Evolutionary conservation across 1,140 invertebrate species (phyloP), one percentile per base, ranked within the genome.

Genomic region (Thaumatotibia leucotreta): DNA sequence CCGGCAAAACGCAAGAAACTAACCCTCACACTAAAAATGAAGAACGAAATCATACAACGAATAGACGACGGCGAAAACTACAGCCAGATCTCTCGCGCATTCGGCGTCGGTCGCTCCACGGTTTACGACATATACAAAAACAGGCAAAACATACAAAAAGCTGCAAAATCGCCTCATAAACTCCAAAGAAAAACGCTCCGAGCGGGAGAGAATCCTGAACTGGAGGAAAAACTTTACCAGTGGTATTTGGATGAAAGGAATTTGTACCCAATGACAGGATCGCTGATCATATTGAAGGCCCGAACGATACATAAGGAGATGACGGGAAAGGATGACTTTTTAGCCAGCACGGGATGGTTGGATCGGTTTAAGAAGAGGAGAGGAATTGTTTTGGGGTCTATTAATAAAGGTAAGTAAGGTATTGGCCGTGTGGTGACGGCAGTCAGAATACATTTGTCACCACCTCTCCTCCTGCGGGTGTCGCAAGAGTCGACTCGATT

Each of bases 321-420:
- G 52, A 58, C 52, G 0, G 52, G 52, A 0, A 58, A 14, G 1
- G 52, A 58, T 17, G 52, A 58, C 24, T 58, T 58, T 58, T 6
- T 27, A 24, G 52, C 52, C 23, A 58, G 52, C 11, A 14, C 27
- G 23, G 52, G 52, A 24, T 58, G 52, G 52, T 1, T 58, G 52
- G 52, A 58, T 58, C 23, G 52, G 52, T 58, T 58, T 58, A 58
- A 58, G 52, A 58, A 58, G 23, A 27, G 52, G 11, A n/a, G 24
- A 4, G 52, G 52, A 1, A 31, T 58, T 29, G 24, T 58, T 11
- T 24, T 58, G 5, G 52, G 52, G n/a, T n/a, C 17, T 4, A 45
- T 17, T 45, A 29, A 29, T 29, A 8, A 45, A 45, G 39, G 39
- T 45, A 9, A 45, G 32, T 33, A 9, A n/a, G n/a, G n/a, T n/a